phyloP scores from a whole-genome alignment of 2,797 vertebrate species.

The Anguilla megastoma region DNA sequence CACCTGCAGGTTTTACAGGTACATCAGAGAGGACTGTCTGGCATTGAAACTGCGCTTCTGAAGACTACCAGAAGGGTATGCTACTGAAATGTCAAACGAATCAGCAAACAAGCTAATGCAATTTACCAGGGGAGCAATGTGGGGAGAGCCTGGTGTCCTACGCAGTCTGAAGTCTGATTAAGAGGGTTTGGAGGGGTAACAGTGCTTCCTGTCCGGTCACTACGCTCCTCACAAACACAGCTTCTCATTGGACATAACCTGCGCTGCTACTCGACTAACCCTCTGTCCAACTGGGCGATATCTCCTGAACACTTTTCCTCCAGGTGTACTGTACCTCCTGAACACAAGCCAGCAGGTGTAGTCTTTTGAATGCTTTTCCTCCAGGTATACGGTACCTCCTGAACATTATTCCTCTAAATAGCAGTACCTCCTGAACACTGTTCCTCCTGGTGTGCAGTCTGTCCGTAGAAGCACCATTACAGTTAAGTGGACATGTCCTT shows the following conservation, averaged over 20 bases:
- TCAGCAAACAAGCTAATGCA: neutral
- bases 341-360: neutral
- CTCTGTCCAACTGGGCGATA: neutral
- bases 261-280: too few species aligned
- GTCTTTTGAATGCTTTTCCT: neutral
- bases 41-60: neutral
- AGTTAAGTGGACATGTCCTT: neutral
- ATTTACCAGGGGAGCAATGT: neutral
- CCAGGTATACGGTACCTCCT: neutral
- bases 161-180: neutral
- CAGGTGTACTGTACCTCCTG: neutral
- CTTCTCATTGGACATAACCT: neutral
- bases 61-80: neutral
- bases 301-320: neutral
- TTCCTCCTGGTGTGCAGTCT: neutral
- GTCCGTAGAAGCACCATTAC: neutral
- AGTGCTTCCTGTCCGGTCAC: neutral
- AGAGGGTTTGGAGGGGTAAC: neutral
- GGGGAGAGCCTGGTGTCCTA: too few species aligned
- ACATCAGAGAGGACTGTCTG: neutral
- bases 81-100: neutral
- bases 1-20: neutral
- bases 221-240: neutral
- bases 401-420: neutral
- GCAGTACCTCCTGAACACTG: neutral